Conservation (phyloP, 2,113 vertebrate species). For the Pollachius pollachius region DNA sequence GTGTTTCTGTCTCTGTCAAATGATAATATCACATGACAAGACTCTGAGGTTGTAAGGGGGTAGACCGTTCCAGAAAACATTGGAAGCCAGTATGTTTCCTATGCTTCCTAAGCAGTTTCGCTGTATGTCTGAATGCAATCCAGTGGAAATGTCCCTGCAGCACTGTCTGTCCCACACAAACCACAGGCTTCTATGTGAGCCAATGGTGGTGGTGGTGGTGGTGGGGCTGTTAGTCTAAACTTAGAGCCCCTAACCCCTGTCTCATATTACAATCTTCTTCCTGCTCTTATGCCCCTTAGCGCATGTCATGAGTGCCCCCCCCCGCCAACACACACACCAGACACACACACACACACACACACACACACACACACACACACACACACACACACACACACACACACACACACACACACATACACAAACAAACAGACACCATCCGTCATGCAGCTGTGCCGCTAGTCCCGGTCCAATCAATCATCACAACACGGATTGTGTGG, state of each 20-base stretch:
- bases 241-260: slow-evolving; percentile 57
- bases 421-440: too few species aligned
- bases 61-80: too few species aligned
- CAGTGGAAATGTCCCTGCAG: slow-evolving; percentile 62
- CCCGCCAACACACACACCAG: slow-evolving; percentile 21
- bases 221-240: slow-evolving; percentile 66
- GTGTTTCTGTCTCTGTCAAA: too few species aligned
- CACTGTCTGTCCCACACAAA: slow-evolving; percentile 44
- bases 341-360: slow-evolving; percentile 1
- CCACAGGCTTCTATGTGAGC: slow-evolving; percentile 52
- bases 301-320: slow-evolving; percentile 4
- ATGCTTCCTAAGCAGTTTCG: slow-evolving; percentile 21
- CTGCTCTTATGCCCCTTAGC: too few species aligned
- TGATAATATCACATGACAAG: too few species aligned
- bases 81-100: neutral
- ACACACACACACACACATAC: neutral
- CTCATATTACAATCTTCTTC: slow-evolving; percentile 61
- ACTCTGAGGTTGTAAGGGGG: too few species aligned
- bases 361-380: too few species aligned
- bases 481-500: slow-evolving; percentile 20
- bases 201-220: slow-evolving; percentile 15
- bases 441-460: slow-evolving; percentile 12
- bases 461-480: neutral
- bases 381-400: too few species aligned
- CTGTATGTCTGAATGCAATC: slow-evolving; percentile 14